phyloP scores from a whole-genome alignment of 2,888 invertebrate genomes.

The Dioctria linearis region DNA sequence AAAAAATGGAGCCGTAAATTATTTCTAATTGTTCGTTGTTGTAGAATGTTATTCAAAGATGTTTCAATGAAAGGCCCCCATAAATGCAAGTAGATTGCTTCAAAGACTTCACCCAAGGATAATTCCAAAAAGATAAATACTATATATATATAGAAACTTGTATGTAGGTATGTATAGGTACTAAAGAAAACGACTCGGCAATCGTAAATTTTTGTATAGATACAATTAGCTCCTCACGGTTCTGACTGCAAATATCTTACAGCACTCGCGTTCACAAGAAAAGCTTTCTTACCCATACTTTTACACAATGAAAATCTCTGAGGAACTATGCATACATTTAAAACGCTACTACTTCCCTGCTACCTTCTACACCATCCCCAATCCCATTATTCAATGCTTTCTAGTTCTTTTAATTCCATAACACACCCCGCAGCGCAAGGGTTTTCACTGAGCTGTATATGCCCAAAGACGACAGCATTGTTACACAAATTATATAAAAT shows the following conservation, averaged over 20 bases:
- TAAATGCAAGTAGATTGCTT: too few relatives aligned
- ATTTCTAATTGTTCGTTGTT: not conserved
- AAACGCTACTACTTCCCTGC: slow-evolving; percentile 14
- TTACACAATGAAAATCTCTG: not conserved
- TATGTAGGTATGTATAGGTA: too few relatives aligned
- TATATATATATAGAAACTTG: too few relatives aligned
- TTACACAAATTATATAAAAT: slow-evolving; percentile 55
- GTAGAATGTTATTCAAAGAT: not conserved
- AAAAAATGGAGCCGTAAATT: too few relatives aligned
- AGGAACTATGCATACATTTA: slow-evolving; percentile 21
- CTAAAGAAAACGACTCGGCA: too few relatives aligned
- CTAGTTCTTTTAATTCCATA: not conserved
- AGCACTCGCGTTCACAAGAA: not conserved
- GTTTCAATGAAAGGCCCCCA: too few relatives aligned
- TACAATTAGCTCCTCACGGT: not conserved
- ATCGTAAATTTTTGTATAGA: too few relatives aligned
- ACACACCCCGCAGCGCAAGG: not conserved
- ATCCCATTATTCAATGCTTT: not conserved
- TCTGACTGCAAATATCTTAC: not conserved
- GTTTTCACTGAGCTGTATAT: not conserved
- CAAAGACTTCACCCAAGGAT: too few relatives aligned
- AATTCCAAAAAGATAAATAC: too few relatives aligned
- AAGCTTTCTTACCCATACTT: not conserved
- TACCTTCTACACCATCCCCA: not conserved
- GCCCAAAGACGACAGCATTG: slow-evolving; percentile 42